Base-by-base conservation (phyloP, 2,888 invertebrate genomes). In the Ophioninae sp. region DNA sequence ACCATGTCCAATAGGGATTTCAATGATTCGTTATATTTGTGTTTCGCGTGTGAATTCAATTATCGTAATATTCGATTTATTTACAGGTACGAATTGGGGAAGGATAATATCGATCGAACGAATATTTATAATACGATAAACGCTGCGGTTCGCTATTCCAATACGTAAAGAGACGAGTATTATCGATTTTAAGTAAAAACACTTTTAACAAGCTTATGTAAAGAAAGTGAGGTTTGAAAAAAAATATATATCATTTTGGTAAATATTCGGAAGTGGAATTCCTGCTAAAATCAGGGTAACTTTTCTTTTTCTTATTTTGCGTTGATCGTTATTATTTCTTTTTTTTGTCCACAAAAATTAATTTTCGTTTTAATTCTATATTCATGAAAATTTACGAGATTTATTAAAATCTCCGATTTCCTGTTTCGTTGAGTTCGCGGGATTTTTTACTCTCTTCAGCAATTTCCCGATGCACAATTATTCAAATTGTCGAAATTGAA, bases 1-100 rank as follows among this genome's bases (percentile, higher is more conserved):
- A 89, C 85, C 68, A 86, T 65, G 70, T 82, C 69, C 76, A 85
- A 79, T 86, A 85, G 73, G 84, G 82, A 81, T 81, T 85, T 74
- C 50, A 67, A 64, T 81, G 73, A 76, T 68, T 84, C 62, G 76
- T 79, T 79, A 59, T 65, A 62, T 67, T 67, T 59, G 67, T 75
- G 62, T 70, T 50, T 65, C 44, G 62, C 59, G 67, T 59, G 59
- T 44, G 62, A 44, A 61, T 64, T 30, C 30, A 30, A 30, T 30
- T 30, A 30, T 30, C 3, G n/a, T 64, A 64, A 59, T 59, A 23
- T 67, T 50, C 21, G 21, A 23, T 81, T 67, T 81, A 79, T 81
- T 56, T 79, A 82, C 69, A 83, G 79, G 78, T 84, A 82, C 81
- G 84, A 79, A 62, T 84, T 57, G 72, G 41, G 13, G 17, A 50